A percentile compares a stretch with the other conserved stretches of the same genome.
Conservation (phyloP, 2,888 invertebrate genomes). For the Aphodius granarius region DNA sequence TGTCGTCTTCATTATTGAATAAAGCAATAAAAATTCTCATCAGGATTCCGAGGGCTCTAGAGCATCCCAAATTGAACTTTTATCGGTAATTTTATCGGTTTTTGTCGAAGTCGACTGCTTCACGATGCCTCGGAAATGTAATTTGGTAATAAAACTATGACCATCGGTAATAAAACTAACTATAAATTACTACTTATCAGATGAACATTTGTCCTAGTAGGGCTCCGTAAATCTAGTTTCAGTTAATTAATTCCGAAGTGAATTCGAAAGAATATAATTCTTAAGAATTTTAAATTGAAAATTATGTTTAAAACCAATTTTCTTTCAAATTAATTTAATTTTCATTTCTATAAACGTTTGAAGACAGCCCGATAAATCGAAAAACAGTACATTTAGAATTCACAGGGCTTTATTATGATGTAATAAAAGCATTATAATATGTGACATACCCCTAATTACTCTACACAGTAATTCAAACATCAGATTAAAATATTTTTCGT, state of each 20-base stretch:
- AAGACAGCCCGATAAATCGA: too few species aligned
- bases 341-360: too few species aligned
- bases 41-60: neutral
- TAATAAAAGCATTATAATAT: too few species aligned
- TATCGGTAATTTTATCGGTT: neutral
- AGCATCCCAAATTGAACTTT: neutral
- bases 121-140: neutral
- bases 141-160: neutral
- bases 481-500: too few species aligned
- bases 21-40: neutral
- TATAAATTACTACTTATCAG: neutral
- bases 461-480: too few species aligned
- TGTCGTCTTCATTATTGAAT: neutral
- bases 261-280: too few species aligned
- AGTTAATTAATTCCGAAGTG: too few species aligned
- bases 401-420: too few species aligned
- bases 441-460: too few species aligned
- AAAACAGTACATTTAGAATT: too few species aligned
- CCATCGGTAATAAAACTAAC: neutral
- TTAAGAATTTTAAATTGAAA: neutral
- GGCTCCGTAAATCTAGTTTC: too few species aligned
- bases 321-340: neutral
- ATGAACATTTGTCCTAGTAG: neutral
- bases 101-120: neutral
- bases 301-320: neutral